Evolutionary conservation across 2,888 invertebrate genomes (phyloP), one percentile per base, ranked within the genome.

Genomic region (Agrochola circellaris): DNA sequence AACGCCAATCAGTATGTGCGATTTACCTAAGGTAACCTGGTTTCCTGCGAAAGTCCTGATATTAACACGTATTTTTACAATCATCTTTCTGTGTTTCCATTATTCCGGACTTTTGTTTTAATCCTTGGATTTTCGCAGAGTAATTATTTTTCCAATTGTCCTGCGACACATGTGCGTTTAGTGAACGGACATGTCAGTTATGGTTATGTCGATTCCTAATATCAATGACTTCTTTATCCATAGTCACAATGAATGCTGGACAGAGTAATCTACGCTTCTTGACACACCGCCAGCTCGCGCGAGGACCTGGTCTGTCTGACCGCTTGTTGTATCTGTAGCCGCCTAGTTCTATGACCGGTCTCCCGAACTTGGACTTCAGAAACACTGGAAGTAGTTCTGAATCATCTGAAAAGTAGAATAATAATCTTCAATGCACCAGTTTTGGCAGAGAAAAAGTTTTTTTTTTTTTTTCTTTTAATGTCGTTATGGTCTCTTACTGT

Each of bases 251-350:
- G 3, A 91, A 90, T 0, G 94, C 93, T 69, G 89, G 90, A 75
- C 95, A 95, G 6, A 89, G 88, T 76, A 87, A 74, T 3, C 87
- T 85, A 13, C 92, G 89, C 13, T 92, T 90, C 79, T 94, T 93
- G 9, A 90, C 92, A 60, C 94, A 94, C 0, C 93, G 85, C 94
- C 94, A 94, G 67, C 90, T 91, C 17, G 89, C 90, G 6, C 89
- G 85, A 0, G 79, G 79, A 0, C 93, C 92, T 2, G 89, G 87
- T 30, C 93, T 89, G 58, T 93, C 92, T 30, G 90, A 89, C 70
- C 93, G 88, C 77, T 92, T 91, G 75, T 94, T 94, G 81, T 93
- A 94, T 48, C 94, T 88, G 67, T 93, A 92, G 0, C 89, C 89
- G 0, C 93, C 93, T 0, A 94, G 86, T 71, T 93, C 93, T 26